These are phyloP conservation scores for Dipodomys stephensi DNA, from an alignment of 2,113 vertebrate genomes.

Conservation along the genomic window DNA sequence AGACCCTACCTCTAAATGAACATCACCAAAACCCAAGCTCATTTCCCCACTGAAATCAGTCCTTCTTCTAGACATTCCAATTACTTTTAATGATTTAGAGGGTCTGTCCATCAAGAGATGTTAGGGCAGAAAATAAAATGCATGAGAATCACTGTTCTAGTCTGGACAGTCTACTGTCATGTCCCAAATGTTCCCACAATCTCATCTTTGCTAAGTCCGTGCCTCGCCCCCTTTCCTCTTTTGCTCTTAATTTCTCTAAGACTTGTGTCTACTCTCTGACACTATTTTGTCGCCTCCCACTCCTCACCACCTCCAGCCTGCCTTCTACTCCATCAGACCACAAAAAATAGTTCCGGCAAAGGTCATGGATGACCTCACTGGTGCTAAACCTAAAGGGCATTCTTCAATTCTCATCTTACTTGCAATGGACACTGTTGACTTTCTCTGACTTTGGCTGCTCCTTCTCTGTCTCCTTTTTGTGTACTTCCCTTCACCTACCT, in stretches of 20 bases:
- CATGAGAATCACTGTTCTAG: not conserved
- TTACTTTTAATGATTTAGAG: not conserved
- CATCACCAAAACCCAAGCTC: not conserved
- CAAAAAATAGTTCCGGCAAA: constrained; percentile 68
- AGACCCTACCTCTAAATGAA: not conserved
- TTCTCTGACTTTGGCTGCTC: not conserved
- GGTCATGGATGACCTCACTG: constrained; percentile 69
- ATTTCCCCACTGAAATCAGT: not conserved
- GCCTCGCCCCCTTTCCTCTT: not conserved
- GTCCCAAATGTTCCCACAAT: not conserved
- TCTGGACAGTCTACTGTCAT: not conserved
- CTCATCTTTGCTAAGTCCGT: not conserved
- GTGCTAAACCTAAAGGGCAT: constrained; percentile 72
- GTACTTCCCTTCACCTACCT: not conserved
- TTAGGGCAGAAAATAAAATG: not conserved
- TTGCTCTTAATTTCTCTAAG: not conserved
- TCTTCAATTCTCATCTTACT: constrained; percentile 66
- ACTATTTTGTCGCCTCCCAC: constrained; percentile 56
- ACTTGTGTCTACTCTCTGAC: constrained; percentile 32
- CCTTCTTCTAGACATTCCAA: not conserved
- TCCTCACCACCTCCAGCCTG: constrained; percentile 56
- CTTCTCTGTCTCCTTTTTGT: not conserved
- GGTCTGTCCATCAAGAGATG: not conserved
- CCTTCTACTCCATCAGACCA: constrained; percentile 33
- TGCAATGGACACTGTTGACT: not conserved